Base-by-base conservation (phyloP, 2,113 vertebrate species). In the Carettochelys insculpta region DNA sequence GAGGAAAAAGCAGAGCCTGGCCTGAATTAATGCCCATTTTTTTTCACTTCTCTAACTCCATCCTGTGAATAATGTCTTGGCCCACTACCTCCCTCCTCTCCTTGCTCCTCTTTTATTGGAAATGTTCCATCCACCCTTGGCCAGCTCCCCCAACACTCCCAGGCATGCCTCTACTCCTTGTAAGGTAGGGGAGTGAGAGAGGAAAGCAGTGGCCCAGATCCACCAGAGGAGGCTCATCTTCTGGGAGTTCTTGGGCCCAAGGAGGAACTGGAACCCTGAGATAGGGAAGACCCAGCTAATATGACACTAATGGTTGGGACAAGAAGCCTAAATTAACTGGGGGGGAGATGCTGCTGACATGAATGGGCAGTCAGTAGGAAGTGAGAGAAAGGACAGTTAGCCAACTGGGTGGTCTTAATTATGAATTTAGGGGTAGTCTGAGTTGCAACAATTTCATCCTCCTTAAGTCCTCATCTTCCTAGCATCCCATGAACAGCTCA, bases 1-100 rank as follows among this genome's bases (percentile, higher is more conserved):
- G 91, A 96, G 88, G 88, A 82, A 50, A 88, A 95, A 95, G 82
- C 43, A 91, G 75, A 96, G 86, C 68, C 92, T 83, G 86, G 76
- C 88, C 85, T 93, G 79, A 88, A 20, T 0, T 87, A 86, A 80
- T 87, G 77, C 80, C 91, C 53, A 54, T 96, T 96, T 95, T 95
- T 88, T 95, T n/a, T n/a, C 91, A 92, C 93, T 95, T 92, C 76
- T 52, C 75, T 25, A 88, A 91, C 52, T 27, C 73, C 83, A 65
- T 94, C 29, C 53, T 83, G 75, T 16, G 58, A 92, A 77, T 76
- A 88, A 86, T 29, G 78, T 10, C 54, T 34, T 80, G 54, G 85
- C 80, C 65, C 77, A 83, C 29, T 90, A 83, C 65, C 20, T 52
- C 24, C 19, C 45, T 73, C 25, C 0, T 0, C 34, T 85, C 47